These are phyloP conservation scores for Dendrolimus punctatus DNA, from an alignment of 1,140 invertebrate genomes.

Conservation along the genomic window DNA sequence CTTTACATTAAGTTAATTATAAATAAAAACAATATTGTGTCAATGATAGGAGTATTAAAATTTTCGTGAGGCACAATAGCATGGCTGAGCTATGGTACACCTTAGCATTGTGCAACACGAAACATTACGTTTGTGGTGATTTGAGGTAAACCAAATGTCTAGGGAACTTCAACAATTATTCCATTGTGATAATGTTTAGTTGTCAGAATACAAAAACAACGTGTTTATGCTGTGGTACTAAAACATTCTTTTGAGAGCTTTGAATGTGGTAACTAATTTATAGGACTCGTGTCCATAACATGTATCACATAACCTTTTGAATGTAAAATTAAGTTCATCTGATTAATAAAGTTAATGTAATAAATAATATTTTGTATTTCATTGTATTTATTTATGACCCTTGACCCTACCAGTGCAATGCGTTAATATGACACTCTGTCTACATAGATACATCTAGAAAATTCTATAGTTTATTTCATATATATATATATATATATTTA, in stretches of 20 bases:
- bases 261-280: constrained; percentile 53
- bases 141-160: constrained; percentile 56
- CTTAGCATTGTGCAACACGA: constrained; percentile 26
- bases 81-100: constrained; percentile 12
- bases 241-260: constrained; percentile 26
- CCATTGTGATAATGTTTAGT: constrained; percentile 64
- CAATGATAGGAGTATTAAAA: constrained; percentile 24
- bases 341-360: constrained; percentile 61
- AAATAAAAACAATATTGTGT: constrained; percentile 41
- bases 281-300: constrained; percentile 42
- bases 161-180: constrained; percentile 54
- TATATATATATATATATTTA: too few relatives aligned
- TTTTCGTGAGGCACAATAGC: constrained; percentile 28
- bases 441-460: too few relatives aligned
- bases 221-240: constrained; percentile 41
- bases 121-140: constrained; percentile 34
- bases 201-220: constrained; percentile 39
- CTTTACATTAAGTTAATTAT: constrained; percentile 62
- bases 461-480: too few relatives aligned
- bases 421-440: too few relatives aligned
- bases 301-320: constrained; percentile 29
- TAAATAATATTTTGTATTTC: constrained; percentile 23
- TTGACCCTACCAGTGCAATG: too few relatives aligned
- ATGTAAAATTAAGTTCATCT: constrained; percentile 44
- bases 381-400: constrained; percentile 16